Evolutionary conservation across 2,113 vertebrate species (phyloP), one percentile per base, ranked within the genome.

Genomic region (Bos taurus): DNA sequence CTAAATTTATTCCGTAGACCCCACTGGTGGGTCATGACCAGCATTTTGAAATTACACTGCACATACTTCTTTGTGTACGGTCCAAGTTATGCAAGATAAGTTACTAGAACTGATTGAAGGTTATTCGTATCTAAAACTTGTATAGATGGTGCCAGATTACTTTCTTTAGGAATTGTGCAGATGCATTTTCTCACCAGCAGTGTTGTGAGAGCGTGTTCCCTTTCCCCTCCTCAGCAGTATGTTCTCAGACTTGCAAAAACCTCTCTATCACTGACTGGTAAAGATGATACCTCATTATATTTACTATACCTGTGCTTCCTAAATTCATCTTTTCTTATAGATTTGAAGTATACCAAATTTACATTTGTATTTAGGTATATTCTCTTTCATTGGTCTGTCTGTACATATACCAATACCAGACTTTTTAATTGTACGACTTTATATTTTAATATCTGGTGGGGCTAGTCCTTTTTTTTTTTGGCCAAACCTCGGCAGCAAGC

Each of bases 101-200:
- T 14, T 48, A 12, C n/a, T 43, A 7, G 74, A 87, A 13, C 36
- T n/a, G 33, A 56, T 13, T 6, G 85, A 12, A 46, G 56, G 43
- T 26, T 19, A 3, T 6, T 3, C 8, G 0, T 57, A 0, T n/a
- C 50, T 60, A 10, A 67, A 9, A 17, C 12, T 1, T 5, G 54
- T 56, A 12, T 30, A 64, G n/a, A 0, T 59, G 2, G 5, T 60
- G 15, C 62, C 46, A 43, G 0, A 7, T 60, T 10, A 5, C 40
- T 52, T 33, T 33, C 43, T 26, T 4, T 19, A 92, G 86, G 40
- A 7, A 36, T 5, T 2, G 7, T 6, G 3, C 94, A 17, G 6
- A 2, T 56, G 40, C 46, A 10, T 28, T 21, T 40, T 21, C 74
- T 92, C 52, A 21, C 84, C 71, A 82, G 80, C 60, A 50, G 2